Conservation (phyloP, 2,888 invertebrate species). For the Pedicia rivosa region DNA sequence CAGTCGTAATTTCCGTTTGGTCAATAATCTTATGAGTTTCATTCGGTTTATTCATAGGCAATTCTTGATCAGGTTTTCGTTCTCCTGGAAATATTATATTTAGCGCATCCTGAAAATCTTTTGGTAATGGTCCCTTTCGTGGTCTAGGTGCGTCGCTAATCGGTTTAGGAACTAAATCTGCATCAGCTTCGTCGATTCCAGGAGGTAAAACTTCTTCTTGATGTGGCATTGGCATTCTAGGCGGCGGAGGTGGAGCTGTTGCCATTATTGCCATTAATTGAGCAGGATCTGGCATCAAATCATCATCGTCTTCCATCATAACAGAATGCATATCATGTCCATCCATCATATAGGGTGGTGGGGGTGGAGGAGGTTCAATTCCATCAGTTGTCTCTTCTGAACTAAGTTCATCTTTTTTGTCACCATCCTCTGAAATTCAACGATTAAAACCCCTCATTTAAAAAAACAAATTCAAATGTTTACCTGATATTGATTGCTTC, state of each 20-base stretch:
- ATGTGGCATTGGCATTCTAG: constrained; percentile 20
- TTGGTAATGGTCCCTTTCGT: constrained; percentile 34
- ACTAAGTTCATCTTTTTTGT: constrained; percentile 9
- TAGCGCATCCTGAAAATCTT: constrained; percentile 42
- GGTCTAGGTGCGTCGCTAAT: constrained; percentile 30
- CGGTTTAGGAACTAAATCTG: constrained; percentile 29
- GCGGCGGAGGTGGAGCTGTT: constrained; percentile 28
- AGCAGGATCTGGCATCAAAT: constrained; percentile 31
- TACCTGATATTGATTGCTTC: constrained; percentile 28
- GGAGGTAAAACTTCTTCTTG: constrained; percentile 22
- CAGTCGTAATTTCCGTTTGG: constrained; percentile 8
- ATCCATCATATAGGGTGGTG: neutral
- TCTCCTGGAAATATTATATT: constrained; percentile 43
- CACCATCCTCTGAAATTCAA: constrained; percentile 23
- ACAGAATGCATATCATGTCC: constrained; percentile 17
- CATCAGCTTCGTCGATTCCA: constrained; percentile 28
- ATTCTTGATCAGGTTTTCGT: constrained; percentile 20
- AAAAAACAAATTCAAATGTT: constrained; percentile 19
- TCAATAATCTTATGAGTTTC: constrained; percentile 12
- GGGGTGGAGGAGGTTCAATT: neutral
- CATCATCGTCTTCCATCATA: constrained; percentile 29
- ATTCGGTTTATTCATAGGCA: constrained; percentile 12
- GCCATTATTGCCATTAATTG: constrained; percentile 29
- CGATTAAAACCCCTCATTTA: constrained; percentile 17
- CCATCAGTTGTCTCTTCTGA: constrained; percentile 9